Percentiles rank a stretch among this genome's conserved stretches.
Evolutionary conservation across 2,113 vertebrate genomes (phyloP).

Genomic region (Oryzias melastigma): DNA sequence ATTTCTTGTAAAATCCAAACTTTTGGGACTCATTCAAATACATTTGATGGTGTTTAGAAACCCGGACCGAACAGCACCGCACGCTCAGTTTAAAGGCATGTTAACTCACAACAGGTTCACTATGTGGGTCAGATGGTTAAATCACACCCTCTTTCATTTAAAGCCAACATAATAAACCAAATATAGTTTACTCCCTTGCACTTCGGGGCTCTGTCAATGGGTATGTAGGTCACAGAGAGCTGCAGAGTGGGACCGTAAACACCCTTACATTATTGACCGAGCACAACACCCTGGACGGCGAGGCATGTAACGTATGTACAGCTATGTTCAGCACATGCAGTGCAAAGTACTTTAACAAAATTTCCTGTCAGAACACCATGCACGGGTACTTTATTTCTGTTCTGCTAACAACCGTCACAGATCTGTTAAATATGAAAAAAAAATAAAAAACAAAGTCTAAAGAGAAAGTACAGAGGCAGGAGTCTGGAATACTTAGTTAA

Average conservation of each 20-base stretch:
- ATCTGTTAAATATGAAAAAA: no score
- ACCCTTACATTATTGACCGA: slow-evolving; percentile 40
- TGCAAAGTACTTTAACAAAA: slow-evolving; percentile 31
- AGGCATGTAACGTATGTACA: slow-evolving; percentile 37
- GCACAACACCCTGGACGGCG: slow-evolving; percentile 17
- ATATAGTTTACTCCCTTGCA: slow-evolving; percentile 39
- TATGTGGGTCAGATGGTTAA: slow-evolving; percentile 22
- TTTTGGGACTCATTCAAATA: background rate
- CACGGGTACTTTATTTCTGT: background rate
- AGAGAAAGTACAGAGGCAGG: no score
- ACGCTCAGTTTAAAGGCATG: slow-evolving; percentile 4
- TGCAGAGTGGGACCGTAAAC: slow-evolving; percentile 35
- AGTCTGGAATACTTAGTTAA: no score
- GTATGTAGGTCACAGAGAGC: no score
- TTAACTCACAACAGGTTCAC: slow-evolving; percentile 22
- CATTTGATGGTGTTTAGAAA: background rate
- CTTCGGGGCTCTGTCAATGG: background rate
- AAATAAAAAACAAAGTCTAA: no score
- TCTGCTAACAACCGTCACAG: no score
- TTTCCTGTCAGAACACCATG: background rate
- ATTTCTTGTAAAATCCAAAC: background rate
- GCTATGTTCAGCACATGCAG: slow-evolving; percentile 4
- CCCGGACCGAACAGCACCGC: background rate
- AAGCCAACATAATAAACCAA: slow-evolving; percentile 50
- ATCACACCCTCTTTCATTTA: slow-evolving; percentile 30